Evolutionary conservation across 1,140 invertebrate genomes (phyloP), one percentile per base, ranked within the genome.

Genomic region (Zaprionus tsacasi): DNA sequence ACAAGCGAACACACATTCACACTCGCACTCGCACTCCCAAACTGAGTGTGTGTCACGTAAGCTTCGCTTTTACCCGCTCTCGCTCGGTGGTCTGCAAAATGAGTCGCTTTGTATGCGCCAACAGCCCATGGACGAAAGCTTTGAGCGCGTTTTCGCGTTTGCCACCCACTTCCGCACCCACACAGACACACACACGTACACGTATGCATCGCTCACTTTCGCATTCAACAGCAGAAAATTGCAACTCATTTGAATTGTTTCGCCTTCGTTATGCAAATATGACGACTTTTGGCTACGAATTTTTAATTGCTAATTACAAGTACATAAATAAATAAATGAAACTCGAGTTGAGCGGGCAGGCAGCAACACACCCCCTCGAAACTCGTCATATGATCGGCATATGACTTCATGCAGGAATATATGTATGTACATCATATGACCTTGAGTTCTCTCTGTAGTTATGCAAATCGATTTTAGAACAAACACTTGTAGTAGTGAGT

Each of bases 291-390:
- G 71, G 79, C 66, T 69, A 68, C 73, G 82, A 79, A 87, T 87
- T 82, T 82, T 87, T 87, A 87, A 79, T 82, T 82, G 72, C 82
- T 69, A 59, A 87, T 87, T 87, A 87, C 79, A 82, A 78, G 66
- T 70, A 78, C 66, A 78, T 76, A 76, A 76, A 72, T 56, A 48
- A 55, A 70, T 56, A 48, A 55, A 70, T 40, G 76, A n/a, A 50
- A 57, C 21, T 64, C 38, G 17, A 30, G 30, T 33, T 36, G 27
- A 30, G 36, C n/a, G 21, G 54, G 45, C 13, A 33, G 52, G n/a
- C n/a, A n/a, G n/a, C n/a, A n/a, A 2, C 11, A 8, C 36, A 27
- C 12, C 55, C 59, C 55, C 64, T 64, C 60, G 17, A 68, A 52
- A 15, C 10, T 48, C 5, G 8, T 7, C 7, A n/a, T 40, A 30